phyloP scores from a whole-genome alignment of 2,888 invertebrate species.

The Trichacis sp. region DNA sequence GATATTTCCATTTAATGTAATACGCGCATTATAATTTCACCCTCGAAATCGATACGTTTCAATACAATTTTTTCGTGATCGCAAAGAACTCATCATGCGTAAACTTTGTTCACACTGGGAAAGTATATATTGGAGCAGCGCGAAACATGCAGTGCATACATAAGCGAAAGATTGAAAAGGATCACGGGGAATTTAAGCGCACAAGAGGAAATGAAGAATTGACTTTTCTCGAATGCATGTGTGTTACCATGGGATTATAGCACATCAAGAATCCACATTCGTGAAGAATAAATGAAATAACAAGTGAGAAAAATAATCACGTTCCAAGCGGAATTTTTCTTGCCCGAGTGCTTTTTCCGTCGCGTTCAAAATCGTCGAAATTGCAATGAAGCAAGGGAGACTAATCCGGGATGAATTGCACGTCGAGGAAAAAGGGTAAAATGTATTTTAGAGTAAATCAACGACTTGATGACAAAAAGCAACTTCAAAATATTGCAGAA shows the following conservation, averaged over 20 bases:
- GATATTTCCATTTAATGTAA: too few relatives aligned
- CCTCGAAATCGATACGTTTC: too few relatives aligned
- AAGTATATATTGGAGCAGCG: constrained; percentile 30
- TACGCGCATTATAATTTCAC: too few relatives aligned
- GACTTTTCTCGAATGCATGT: constrained; percentile 36
- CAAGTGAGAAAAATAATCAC: not conserved
- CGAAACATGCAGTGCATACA: constrained; percentile 39
- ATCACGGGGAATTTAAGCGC: constrained; percentile 32
- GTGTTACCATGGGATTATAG: constrained; percentile 32
- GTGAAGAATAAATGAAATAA: constrained; percentile 30
- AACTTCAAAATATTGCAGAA: too few relatives aligned
- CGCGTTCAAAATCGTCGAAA: too few relatives aligned
- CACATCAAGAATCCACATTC: constrained; percentile 27
- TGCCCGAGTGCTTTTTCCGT: too few relatives aligned
- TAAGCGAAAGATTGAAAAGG: constrained; percentile 40
- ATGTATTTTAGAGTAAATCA: not conserved
- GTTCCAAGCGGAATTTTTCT: too few relatives aligned
- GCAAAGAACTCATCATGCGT: constrained; percentile 26
- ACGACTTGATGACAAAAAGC: too few relatives aligned
- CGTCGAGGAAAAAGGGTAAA: not conserved
- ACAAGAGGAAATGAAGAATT: constrained; percentile 33
- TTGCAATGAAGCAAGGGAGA: not conserved
- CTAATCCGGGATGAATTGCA: not conserved
- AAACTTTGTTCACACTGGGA: constrained; percentile 38
- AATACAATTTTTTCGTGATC: constrained; percentile 35